Percentiles rank a stretch among this genome's conserved stretches.
phyloP scores from a whole-genome alignment of 2,113 vertebrate genomes.

The Charina bottae region DNA sequence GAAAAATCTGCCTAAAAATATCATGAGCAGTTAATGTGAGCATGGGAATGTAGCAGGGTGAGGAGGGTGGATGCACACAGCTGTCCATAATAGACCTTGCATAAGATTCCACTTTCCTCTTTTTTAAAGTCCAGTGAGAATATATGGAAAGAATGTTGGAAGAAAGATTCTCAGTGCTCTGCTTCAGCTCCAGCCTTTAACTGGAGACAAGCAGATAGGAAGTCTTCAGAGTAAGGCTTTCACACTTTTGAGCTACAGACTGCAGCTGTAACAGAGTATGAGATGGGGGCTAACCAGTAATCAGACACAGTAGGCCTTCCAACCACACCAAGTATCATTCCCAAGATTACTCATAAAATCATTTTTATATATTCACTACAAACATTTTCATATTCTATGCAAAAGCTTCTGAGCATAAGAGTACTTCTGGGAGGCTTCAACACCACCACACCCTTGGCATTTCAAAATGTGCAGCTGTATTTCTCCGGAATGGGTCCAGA shows the following conservation, averaged over 20 bases:
- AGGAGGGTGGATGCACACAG: background rate
- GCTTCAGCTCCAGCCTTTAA: background rate
- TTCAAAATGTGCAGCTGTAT: background rate
- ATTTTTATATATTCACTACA: conserved; percentile 11
- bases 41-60: background rate
- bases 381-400: background rate
- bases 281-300: background rate
- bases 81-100: conserved; percentile 3
- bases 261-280: conserved; percentile 22
- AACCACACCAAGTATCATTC: background rate
- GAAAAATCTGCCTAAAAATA: background rate
- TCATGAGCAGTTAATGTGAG: background rate
- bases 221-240: background rate
- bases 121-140: conserved; percentile 4
- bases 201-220: background rate
- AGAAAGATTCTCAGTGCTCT: conserved; percentile 11
- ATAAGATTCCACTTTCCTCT: background rate
- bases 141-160: conserved; percentile 24
- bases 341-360: background rate
- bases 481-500: background rate
- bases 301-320: background rate
- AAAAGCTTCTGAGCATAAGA: background rate
- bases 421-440: background rate
- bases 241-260: conserved; percentile 21
- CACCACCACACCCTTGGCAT: background rate